Evolutionary conservation across 2,113 vertebrate genomes (phyloP).

Genomic region (Chloebia gouldiae): DNA sequence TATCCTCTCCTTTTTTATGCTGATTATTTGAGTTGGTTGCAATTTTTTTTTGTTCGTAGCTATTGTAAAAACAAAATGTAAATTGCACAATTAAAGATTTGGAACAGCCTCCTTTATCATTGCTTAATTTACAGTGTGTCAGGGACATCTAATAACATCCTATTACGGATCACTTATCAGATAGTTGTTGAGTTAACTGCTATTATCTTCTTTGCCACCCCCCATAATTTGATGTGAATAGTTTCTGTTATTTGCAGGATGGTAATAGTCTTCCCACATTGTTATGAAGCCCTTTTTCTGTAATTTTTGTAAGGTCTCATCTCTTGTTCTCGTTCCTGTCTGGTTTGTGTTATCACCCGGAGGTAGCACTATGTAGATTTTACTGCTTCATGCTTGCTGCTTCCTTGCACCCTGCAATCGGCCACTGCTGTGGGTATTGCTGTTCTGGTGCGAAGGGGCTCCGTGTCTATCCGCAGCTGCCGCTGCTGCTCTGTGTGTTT

Average conservation of each 20-base stretch:
- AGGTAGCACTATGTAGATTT: neutral
- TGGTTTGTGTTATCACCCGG: neutral
- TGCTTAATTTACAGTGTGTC: conserved; percentile 38
- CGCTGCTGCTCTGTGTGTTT: neutral
- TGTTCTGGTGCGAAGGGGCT: neutral
- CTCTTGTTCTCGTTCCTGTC: neutral
- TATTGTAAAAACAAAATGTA: conserved; percentile 42
- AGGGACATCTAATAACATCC: conserved; percentile 44
- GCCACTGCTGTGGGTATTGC: neutral
- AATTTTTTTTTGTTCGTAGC: neutral
- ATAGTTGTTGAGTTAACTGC: conserved; percentile 52
- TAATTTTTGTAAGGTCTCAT: neutral
- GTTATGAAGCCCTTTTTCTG: neutral
- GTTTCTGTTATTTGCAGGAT: neutral
- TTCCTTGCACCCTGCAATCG: neutral
- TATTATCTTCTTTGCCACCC: conserved; percentile 40
- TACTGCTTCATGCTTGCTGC: neutral
- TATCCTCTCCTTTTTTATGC: neutral
- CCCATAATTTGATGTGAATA: conserved; percentile 22
- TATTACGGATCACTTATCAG: conserved; percentile 51
- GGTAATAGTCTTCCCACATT: conserved; percentile 1
- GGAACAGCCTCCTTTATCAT: conserved; percentile 38
- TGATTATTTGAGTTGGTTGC: neutral
- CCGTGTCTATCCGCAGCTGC: neutral
- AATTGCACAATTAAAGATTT: conserved; percentile 36